Evolutionary conservation across 2,113 vertebrate genomes (phyloP).

Genomic region (Osmerus mordax): DNA sequence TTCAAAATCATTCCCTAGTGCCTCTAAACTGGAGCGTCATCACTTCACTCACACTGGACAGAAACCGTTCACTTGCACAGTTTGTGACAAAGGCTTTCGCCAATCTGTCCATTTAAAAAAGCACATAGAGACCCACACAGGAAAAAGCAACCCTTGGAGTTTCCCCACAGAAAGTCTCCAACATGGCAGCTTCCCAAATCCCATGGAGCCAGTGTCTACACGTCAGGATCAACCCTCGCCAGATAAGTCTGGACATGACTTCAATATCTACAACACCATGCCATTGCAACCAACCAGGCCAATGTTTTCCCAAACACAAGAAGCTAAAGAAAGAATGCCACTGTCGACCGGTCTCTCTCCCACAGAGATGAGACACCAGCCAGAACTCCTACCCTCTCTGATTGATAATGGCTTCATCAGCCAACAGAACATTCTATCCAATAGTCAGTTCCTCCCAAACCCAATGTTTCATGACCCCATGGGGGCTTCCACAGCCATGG

Average conservation of each 20-base stretch:
- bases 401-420: neutral
- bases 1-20: constrained; percentile 35
- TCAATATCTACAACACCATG: neutral
- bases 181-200: neutral
- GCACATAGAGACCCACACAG: constrained; percentile 30
- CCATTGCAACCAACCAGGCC: neutral
- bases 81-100: constrained; percentile 45
- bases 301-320: neutral
- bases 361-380: neutral
- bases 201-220: neutral
- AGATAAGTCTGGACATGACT: neutral
- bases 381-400: neutral
- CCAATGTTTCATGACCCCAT: neutral
- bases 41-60: constrained; percentile 44
- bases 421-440: neutral
- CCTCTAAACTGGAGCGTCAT: constrained; percentile 42
- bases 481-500: neutral
- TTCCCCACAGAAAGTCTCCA: constrained; percentile 1
- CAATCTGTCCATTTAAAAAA: constrained; percentile 40
- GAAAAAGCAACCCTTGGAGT: neutral
- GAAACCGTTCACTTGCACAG: constrained; percentile 39
- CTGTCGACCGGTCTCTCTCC: neutral
- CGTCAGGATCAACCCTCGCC: neutral
- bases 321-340: neutral
- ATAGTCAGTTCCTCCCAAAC: neutral